Evolutionary conservation across 2,113 vertebrate genomes (phyloP).

Genomic region (Nymphicus hollandicus): DNA sequence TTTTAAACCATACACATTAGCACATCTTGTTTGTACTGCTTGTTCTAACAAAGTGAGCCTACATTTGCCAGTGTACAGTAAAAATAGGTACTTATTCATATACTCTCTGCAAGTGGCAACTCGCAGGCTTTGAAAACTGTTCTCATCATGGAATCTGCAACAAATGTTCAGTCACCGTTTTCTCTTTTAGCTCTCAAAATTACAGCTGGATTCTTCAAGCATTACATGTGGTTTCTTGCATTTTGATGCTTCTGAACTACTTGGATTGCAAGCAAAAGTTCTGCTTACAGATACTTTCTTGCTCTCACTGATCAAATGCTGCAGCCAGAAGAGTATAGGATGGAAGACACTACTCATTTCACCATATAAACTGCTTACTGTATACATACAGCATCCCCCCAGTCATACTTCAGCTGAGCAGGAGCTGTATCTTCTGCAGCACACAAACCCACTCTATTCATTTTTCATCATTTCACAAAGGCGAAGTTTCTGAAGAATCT

Average conservation of each 20-base stretch:
- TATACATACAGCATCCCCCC: background rate
- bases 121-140: background rate
- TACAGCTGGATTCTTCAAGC: conserved; percentile 37
- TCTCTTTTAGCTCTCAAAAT: conserved; percentile 8
- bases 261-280: conserved; percentile 20
- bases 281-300: background rate
- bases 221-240: background rate
- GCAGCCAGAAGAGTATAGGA: background rate
- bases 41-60: background rate
- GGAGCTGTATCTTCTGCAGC: background rate
- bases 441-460: background rate
- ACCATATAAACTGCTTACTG: background rate
- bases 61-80: background rate
- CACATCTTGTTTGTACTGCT: background rate
- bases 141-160: background rate
- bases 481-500: background rate
- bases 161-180: background rate
- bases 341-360: background rate
- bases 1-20: background rate
- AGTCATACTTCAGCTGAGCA: background rate
- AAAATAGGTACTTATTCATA: background rate
- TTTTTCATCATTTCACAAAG: background rate
- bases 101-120: background rate
- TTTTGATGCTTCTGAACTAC: conserved; percentile 50
- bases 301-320: background rate